Conservation (phyloP, 1,140 invertebrate genomes). For the Diachasmimorpha longicaudata region DNA sequence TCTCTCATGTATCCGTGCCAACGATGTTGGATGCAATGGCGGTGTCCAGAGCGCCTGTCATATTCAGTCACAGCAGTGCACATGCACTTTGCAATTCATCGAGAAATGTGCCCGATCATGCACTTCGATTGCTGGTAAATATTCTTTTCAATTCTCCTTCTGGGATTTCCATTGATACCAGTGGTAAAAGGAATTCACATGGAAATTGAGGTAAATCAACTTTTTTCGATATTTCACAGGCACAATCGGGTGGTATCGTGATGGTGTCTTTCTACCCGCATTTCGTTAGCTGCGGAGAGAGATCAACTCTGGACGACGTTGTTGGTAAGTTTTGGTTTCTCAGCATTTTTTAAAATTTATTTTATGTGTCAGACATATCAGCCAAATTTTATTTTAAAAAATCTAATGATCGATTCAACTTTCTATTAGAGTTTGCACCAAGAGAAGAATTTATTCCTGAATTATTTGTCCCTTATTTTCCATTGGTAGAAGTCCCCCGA, state of each 20-base stretch:
- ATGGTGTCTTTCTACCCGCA: constrained; percentile 90
- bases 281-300: constrained; percentile 82
- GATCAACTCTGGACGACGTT: constrained; percentile 77
- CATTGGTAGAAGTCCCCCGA: no score
- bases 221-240: constrained; percentile 62
- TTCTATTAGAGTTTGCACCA: no score
- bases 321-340: constrained; percentile 62
- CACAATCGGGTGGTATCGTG: constrained; percentile 82
- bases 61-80: constrained; percentile 89
- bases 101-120: constrained; percentile 85
- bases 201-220: background rate
- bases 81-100: constrained; percentile 83
- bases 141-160: background rate
- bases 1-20: constrained; percentile 83
- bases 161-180: constrained; percentile 9
- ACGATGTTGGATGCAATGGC: constrained; percentile 81
- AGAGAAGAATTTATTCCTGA: no score
- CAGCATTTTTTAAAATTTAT: no score
- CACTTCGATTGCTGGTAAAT: constrained; percentile 79
- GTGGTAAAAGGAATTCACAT: background rate
- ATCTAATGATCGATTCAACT: no score
- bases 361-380: no score
- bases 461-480: no score
- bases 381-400: no score
- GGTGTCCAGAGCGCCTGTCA: constrained; percentile 80